Evolutionary conservation across 2,888 invertebrate species (phyloP).

Genomic region (Liodrosophila aerea): DNA sequence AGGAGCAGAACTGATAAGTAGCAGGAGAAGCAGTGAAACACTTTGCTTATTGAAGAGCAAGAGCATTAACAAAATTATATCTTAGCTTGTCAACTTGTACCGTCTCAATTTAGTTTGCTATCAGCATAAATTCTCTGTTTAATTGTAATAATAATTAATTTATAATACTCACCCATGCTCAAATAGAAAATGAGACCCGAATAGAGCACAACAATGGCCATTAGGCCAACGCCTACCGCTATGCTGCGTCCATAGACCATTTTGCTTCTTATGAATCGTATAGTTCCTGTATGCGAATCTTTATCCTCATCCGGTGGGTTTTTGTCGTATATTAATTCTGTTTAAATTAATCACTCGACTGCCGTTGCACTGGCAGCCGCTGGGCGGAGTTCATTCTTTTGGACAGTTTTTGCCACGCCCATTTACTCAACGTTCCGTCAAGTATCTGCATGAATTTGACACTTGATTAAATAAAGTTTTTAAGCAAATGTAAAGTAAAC

Average conservation of each 20-base stretch:
- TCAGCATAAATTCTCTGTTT: no score
- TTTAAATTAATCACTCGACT: slow-evolving; percentile 53
- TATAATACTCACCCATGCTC: slow-evolving; percentile 80
- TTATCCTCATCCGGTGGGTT: slow-evolving; percentile 37
- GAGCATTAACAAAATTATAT: no score
- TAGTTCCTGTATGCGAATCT: slow-evolving; percentile 4
- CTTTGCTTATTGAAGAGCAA: no score
- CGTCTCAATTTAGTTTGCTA: no score
- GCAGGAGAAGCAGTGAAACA: no score
- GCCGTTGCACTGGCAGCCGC: slow-evolving; percentile 28
- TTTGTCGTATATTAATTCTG: slow-evolving; percentile 18
- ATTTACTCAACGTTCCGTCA: no score
- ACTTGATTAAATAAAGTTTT: slow-evolving; percentile 52
- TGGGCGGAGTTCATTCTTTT: slow-evolving; percentile 63
- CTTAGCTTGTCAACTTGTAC: no score
- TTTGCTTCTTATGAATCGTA: slow-evolving; percentile 16
- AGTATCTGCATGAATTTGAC: slow-evolving; percentile 41
- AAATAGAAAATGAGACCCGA: slow-evolving; percentile 80
- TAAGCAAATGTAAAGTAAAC: no score
- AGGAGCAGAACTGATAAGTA: neutral
- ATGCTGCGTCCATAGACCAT: slow-evolving; percentile 82
- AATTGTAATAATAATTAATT: no score
- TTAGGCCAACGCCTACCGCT: slow-evolving; percentile 79
- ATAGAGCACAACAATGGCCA: slow-evolving; percentile 75
- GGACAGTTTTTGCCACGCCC: slow-evolving; percentile 30